Percentiles rank a stretch among this genome's conserved stretches.
These are phyloP conservation scores for Mastomys coucha DNA, from an alignment of 2,113 vertebrate genomes.

Conservation along the genomic window DNA sequence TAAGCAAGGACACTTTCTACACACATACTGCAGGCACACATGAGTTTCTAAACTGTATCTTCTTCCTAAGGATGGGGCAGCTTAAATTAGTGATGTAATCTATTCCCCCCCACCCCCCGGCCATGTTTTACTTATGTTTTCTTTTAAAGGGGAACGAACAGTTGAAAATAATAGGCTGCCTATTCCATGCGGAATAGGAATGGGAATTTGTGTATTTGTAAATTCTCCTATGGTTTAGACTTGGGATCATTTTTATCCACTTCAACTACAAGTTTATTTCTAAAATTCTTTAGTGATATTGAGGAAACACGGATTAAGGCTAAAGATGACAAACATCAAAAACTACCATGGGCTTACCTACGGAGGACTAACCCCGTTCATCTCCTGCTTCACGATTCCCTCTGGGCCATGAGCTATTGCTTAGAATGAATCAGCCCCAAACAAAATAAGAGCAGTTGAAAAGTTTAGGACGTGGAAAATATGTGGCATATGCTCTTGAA, in stretches of 20 bases:
- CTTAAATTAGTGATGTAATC: conserved; percentile 47
- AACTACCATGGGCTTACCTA: not conserved
- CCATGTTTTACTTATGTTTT: conserved; percentile 70
- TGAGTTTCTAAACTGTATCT: conserved; percentile 38
- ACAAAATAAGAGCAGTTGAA: conserved; percentile 69
- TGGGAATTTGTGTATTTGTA: not conserved
- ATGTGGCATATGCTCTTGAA: conserved; percentile 79
- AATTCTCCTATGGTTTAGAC: conserved; percentile 9
- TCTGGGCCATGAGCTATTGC: conserved; percentile 75
- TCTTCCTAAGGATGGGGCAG: conserved; percentile 38
- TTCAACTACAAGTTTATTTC: conserved; percentile 57
- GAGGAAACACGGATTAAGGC: conserved; percentile 30
- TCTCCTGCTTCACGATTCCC: conserved; percentile 59
- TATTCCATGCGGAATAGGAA: conserved; percentile 39
- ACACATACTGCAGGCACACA: not conserved
- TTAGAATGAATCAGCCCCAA: conserved; percentile 59
- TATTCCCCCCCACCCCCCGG: not conserved
- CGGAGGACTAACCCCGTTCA: not conserved
- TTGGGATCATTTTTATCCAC: conserved; percentile 50
- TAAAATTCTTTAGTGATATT: conserved; percentile 53
- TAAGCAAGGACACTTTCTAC: not conserved
- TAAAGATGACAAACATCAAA: not conserved
- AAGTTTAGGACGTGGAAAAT: conserved; percentile 79
- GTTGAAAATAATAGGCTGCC: conserved; percentile 42
- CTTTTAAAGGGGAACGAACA: conserved; percentile 56